Conservation (phyloP, 2,888 invertebrate genomes). For the Sarcophaga carnaria region DNA sequence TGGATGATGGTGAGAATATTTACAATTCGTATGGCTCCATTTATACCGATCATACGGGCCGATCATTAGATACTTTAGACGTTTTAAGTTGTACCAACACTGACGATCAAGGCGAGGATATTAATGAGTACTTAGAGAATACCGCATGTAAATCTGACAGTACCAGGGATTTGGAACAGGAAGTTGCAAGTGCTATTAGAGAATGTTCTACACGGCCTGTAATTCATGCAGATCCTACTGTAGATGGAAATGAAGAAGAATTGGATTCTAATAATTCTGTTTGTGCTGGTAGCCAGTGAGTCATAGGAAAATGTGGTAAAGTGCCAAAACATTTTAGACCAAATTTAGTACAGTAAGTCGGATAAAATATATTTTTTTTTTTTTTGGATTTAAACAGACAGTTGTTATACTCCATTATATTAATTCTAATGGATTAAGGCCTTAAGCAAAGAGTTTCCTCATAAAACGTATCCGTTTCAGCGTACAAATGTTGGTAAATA, state of each 20-base stretch:
- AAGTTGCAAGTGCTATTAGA: not conserved
- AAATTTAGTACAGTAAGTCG: not conserved
- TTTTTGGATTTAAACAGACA: not conserved
- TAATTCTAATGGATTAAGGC: no score
- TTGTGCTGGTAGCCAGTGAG: not conserved
- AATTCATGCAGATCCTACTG: not conserved
- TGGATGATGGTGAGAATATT: conserved; percentile 71
- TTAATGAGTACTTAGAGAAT: not conserved
- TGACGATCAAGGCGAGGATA: conserved; percentile 11
- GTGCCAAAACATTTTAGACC: no score
- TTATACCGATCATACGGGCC: conserved; percentile 75
- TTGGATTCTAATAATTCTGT: not conserved
- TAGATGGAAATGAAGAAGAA: conserved; percentile 25
- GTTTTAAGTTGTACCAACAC: conserved; percentile 72
- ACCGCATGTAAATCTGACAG: not conserved
- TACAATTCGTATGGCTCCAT: conserved; percentile 77
- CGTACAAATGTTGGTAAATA: no score
- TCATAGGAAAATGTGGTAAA: no score
- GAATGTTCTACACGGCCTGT: not conserved
- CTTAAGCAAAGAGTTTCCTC: no score
- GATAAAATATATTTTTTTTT: not conserved
- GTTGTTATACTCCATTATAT: not conserved
- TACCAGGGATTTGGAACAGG: not conserved
- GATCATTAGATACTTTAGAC: conserved; percentile 77
- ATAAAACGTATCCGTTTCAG: no score